Evolutionary conservation across 2,113 vertebrate species (phyloP).

Genomic region (Nothobranchius kuhntae): DNA sequence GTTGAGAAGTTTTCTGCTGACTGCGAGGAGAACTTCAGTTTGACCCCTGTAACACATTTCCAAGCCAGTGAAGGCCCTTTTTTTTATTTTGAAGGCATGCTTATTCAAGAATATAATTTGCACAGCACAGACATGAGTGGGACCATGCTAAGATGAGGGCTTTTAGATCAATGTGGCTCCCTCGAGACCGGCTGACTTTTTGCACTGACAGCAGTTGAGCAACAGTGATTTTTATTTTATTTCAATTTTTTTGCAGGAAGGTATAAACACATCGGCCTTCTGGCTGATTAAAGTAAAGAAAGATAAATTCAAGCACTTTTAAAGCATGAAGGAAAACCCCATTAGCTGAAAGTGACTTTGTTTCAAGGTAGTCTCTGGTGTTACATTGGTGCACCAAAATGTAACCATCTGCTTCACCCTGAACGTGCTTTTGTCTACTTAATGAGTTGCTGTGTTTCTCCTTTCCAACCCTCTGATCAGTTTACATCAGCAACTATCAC

Average conservation of each 20-base stretch:
- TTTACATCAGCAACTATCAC: too few relatives aligned
- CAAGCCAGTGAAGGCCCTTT: conserved; percentile 77
- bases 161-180: conserved; percentile 87
- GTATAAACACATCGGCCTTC: conserved; percentile 36
- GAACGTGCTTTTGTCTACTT: too few relatives aligned
- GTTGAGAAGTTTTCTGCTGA: conserved; percentile 74
- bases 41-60: conserved; percentile 83
- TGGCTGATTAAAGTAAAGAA: conserved; percentile 26
- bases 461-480: too few relatives aligned
- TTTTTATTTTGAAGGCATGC: conserved; percentile 77
- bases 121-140: conserved; percentile 67
- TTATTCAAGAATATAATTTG: conserved; percentile 83
- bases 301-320: conserved; percentile 16
- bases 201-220: conserved; percentile 70
- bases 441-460: too few relatives aligned
- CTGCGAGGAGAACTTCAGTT: conserved; percentile 74
- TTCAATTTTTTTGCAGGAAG: conserved; percentile 59
- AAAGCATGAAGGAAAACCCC: conserved; percentile 22
- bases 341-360: conserved; percentile 11
- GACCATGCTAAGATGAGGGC: conserved; percentile 72
- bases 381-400: neutral
- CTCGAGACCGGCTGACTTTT: conserved; percentile 80
- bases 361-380: conserved; percentile 13
- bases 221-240: conserved; percentile 72
- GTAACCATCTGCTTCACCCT: neutral